phyloP scores from a whole-genome alignment of 2,113 vertebrate species.

The Telmatochromis sp. region DNA sequence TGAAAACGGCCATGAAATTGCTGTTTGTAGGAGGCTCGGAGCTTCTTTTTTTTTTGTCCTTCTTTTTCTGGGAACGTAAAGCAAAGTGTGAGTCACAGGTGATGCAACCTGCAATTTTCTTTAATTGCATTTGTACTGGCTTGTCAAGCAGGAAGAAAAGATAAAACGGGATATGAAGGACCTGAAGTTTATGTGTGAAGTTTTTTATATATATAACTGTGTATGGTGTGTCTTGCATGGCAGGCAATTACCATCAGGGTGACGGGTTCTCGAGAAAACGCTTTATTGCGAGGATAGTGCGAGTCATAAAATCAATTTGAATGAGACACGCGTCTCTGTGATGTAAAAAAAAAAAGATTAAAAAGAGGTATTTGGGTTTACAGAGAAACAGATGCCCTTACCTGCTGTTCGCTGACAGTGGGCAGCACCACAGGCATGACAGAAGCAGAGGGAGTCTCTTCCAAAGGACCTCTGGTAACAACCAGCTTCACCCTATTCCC shows the following conservation, averaged over 20 bases:
- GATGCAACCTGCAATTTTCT: neutral
- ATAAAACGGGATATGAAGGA: neutral
- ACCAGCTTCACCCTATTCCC: slow-evolving; percentile 86
- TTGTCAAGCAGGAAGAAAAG: neutral
- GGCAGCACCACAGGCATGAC: slow-evolving; percentile 66
- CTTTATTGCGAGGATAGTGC: neutral
- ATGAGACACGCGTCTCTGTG: neutral
- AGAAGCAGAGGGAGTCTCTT: slow-evolving; percentile 68
- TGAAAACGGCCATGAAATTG: neutral
- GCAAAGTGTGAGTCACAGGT: neutral
- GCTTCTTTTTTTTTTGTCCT: neutral
- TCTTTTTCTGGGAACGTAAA: neutral
- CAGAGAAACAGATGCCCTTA: slow-evolving; percentile 6
- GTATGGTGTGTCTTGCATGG: neutral
- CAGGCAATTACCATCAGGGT: neutral
- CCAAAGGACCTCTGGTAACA: slow-evolving; percentile 81
- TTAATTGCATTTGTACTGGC: neutral
- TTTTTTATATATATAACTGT: neutral
- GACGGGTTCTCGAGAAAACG: neutral
- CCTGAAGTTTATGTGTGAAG: neutral
- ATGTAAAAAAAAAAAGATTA: neutral
- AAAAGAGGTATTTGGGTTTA: neutral
- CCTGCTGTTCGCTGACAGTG: slow-evolving; percentile 73
- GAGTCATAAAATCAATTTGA: neutral
- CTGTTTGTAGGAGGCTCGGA: neutral